These are phyloP conservation scores for Petaurus breviceps DNA, from an alignment of 2,113 vertebrate genomes.

Conservation along the genomic window DNA sequence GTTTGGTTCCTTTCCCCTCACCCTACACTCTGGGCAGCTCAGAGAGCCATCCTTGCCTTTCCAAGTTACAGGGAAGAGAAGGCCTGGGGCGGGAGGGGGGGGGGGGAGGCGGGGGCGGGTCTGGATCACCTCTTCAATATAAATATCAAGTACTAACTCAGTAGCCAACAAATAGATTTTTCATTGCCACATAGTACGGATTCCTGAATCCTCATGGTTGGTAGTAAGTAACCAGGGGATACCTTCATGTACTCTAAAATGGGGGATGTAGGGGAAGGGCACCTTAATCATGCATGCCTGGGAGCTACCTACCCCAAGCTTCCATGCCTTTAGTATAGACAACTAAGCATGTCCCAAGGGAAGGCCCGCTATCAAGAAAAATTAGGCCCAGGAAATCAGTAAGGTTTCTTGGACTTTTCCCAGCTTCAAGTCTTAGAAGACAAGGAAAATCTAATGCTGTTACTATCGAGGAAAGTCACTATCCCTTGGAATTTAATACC, in stretches of 20 bases:
- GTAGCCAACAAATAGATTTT: background rate
- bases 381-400: background rate
- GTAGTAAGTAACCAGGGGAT: background rate
- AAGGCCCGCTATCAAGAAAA: background rate
- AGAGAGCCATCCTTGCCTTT: background rate
- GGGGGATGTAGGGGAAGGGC: background rate
- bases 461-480: background rate
- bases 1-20: background rate
- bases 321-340: too few species aligned
- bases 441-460: background rate
- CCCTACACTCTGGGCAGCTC: background rate
- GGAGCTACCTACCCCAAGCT: background rate
- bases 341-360: background rate
- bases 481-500: background rate
- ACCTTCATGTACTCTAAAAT: background rate
- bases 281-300: background rate
- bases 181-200: background rate
- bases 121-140: background rate
- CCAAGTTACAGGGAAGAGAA: background rate
- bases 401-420: background rate
- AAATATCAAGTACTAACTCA: background rate
- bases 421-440: background rate
- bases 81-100: too few species aligned
- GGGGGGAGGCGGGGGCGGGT: too few species aligned
- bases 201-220: background rate